A percentile compares a stretch with the other conserved stretches of the same genome.
These are phyloP conservation scores for Sinotaia quadrata DNA, from an alignment of 2,888 invertebrate genomes.

Conservation along the genomic window DNA sequence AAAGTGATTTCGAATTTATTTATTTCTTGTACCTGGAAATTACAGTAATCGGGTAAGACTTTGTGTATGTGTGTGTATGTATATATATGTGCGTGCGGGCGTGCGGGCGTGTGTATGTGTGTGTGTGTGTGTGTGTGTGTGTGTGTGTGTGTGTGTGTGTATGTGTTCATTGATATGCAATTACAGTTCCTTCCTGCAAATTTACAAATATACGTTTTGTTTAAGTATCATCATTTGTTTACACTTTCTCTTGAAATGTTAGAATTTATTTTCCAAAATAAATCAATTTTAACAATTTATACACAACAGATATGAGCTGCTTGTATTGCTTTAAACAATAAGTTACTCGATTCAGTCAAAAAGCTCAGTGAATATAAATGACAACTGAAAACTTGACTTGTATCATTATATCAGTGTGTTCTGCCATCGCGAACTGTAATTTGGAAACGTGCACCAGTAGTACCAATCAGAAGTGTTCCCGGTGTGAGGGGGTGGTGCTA, in stretches of 20 bases:
- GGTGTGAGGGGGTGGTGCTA: conserved; percentile 28
- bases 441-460: conserved; percentile 28
- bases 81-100: neutral
- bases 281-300: too few species aligned
- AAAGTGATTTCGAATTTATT: too few species aligned
- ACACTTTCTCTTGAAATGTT: too few species aligned
- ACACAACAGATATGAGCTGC: too few species aligned
- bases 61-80: conserved; percentile 5
- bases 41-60: neutral
- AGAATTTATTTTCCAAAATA: too few species aligned
- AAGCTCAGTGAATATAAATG: too few species aligned
- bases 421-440: conserved; percentile 32
- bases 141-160: conserved; percentile 25
- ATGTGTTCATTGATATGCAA: neutral
- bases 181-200: neutral
- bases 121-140: conserved; percentile 20
- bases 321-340: too few species aligned
- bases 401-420: too few species aligned
- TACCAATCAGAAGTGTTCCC: conserved; percentile 24
- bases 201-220: neutral
- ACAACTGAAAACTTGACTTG: too few species aligned
- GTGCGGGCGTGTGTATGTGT: conserved; percentile 18
- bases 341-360: too few species aligned
- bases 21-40: neutral
- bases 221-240: too few species aligned